Percentiles rank a stretch among this genome's conserved stretches.
Conservation (phyloP, 2,113 vertebrate genomes). For the Struthio camelus region DNA sequence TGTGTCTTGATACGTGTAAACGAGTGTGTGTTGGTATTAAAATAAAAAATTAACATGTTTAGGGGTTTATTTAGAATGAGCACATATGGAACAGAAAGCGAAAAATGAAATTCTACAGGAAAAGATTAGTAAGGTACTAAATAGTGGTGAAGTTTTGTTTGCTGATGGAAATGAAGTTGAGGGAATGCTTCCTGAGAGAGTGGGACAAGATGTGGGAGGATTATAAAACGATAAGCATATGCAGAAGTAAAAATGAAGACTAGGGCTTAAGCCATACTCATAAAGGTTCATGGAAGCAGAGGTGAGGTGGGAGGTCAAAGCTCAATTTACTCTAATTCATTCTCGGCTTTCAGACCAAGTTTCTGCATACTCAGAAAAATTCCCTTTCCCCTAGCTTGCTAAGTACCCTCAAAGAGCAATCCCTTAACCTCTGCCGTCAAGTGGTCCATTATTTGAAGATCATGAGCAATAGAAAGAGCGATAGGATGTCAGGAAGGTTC, state of each 20-base stretch:
- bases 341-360: background rate
- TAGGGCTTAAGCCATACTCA: background rate
- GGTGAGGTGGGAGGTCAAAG: background rate
- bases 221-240: background rate
- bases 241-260: background rate
- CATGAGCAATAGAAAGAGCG: background rate
- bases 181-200: background rate
- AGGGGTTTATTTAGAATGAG: background rate
- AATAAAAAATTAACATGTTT: background rate
- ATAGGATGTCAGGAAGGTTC: background rate
- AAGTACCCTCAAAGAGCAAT: background rate
- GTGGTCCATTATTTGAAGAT: background rate
- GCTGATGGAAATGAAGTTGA: background rate
- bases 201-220: background rate
- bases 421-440: background rate
- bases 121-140: background rate
- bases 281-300: background rate
- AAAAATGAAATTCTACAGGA: background rate
- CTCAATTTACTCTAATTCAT: background rate
- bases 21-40: background rate
- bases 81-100: background rate
- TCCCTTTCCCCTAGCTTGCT: accelerated
- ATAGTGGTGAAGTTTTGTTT: background rate
- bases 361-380: background rate
- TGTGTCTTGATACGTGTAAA: background rate